A percentile compares a stretch with the other conserved stretches of the same genome.
Evolutionary conservation across 92 coral and sea anemone species (phyloP).

Genomic region (Actinernus sp.): DNA sequence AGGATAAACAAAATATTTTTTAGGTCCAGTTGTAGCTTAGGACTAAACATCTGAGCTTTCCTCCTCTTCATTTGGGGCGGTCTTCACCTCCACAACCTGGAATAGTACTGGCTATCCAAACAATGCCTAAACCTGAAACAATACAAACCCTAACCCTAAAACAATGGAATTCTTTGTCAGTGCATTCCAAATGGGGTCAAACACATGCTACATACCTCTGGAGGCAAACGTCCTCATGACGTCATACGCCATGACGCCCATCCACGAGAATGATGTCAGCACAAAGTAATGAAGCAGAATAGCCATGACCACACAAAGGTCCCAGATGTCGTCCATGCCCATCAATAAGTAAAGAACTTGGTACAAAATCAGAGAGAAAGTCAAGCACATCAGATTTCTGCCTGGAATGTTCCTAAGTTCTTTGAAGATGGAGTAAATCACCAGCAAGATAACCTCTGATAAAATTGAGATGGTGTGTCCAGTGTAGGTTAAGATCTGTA

Average conservation of each 20-base stretch:
- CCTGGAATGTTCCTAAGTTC: conserved; percentile 37
- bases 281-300: conserved; percentile 24
- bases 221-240: conserved; percentile 24
- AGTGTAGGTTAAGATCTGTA: neutral
- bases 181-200: too few species aligned
- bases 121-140: too few species aligned
- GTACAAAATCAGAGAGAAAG: conserved; percentile 5
- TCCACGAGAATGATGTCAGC: conserved; percentile 35
- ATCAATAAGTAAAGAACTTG: conserved; percentile 14
- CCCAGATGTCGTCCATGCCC: conserved; percentile 7
- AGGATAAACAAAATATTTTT: too few species aligned
- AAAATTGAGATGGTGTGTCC: conserved; percentile 10
- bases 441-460: conserved; percentile 7
- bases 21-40: too few species aligned
- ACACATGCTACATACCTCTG: too few species aligned
- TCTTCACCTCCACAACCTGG: too few species aligned
- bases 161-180: too few species aligned
- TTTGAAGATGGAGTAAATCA: conserved; percentile 8
- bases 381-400: conserved; percentile 13
- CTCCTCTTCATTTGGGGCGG: too few species aligned
- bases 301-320: conserved; percentile 17
- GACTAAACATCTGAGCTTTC: too few species aligned
- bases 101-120: too few species aligned
- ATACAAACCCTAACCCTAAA: too few species aligned
- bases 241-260: conserved; percentile 38